phyloP scores from a whole-genome alignment of 2,797 vertebrate genomes.

The Chelidonichthys spinosus region DNA sequence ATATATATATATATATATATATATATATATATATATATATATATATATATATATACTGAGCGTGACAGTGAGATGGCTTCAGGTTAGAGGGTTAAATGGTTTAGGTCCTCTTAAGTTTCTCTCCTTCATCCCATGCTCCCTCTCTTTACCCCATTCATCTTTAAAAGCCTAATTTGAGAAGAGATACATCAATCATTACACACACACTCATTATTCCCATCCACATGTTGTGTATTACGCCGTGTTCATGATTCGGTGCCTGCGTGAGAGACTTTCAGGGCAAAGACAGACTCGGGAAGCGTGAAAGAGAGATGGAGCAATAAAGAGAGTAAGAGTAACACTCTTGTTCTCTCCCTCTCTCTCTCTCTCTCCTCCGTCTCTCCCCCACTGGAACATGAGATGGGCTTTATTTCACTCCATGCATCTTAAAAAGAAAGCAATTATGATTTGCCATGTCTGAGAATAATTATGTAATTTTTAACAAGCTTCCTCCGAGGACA shows the following conservation, averaged over 20 bases:
- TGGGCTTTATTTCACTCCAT: conserved; percentile 41
- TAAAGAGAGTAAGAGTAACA: conserved; percentile 66
- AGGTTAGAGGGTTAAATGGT: conserved; percentile 73
- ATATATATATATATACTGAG: background rate
- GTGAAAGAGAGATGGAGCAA: conserved; percentile 75
- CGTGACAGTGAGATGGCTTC: conserved; percentile 49
- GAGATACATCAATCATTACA: conserved; percentile 65
- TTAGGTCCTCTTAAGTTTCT: conserved; percentile 58
- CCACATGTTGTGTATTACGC: conserved; percentile 31
- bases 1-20: too few species aligned
- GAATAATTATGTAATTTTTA: conserved; percentile 56
- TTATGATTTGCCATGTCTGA: conserved; percentile 48
- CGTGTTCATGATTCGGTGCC: conserved; percentile 20
- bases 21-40: too few species aligned
- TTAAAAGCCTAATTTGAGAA: conserved; percentile 56
- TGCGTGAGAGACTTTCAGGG: conserved; percentile 48
- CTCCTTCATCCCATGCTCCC: conserved; percentile 35
- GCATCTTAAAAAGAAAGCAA: conserved; percentile 50
- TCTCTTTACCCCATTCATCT: conserved; percentile 47
- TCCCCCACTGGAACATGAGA: conserved; percentile 59
- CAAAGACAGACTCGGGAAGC: conserved; percentile 64
- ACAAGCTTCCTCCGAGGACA: conserved; percentile 30
- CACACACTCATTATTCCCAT: conserved; percentile 33
- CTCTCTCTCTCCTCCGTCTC: conserved; percentile 46
- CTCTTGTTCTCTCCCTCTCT: conserved; percentile 7